Evolutionary conservation across 1,140 invertebrate species (phyloP).

Genomic region (Nasonia giraulti): DNA sequence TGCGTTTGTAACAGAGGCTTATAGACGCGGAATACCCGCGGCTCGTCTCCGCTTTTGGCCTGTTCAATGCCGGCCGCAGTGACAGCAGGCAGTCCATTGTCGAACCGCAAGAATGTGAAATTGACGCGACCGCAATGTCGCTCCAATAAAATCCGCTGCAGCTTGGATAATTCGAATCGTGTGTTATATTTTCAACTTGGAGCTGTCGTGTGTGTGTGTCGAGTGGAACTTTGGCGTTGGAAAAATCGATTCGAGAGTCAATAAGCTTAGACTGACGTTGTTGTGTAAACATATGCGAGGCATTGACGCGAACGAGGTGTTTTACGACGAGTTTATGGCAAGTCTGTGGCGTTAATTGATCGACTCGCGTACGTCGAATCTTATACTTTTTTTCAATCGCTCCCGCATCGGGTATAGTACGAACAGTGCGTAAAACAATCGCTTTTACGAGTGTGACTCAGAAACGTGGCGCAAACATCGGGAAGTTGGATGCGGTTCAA

Average conservation of each 20-base stretch:
- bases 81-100: not conserved
- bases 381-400: not conserved
- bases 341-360: not conserved
- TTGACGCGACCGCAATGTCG: slow-evolving; percentile 11
- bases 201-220: no score
- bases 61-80: not conserved
- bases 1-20: not conserved
- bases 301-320: not conserved
- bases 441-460: no score
- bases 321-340: not conserved
- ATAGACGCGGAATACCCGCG: not conserved
- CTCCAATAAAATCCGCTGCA: not conserved
- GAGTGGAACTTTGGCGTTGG: not conserved
- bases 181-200: not conserved
- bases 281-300: not conserved
- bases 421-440: not conserved
- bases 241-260: not conserved
- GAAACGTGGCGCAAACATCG: no score
- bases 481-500: no score
- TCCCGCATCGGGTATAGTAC: not conserved
- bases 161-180: not conserved
- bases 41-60: not conserved
- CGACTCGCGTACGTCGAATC: not conserved
- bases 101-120: slow-evolving; percentile 19
- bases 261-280: not conserved